A percentile compares a stretch with the other conserved stretches of the same genome.
These are phyloP conservation scores for Drosophila mojavensis DNA, from an alignment of 1,140 invertebrate genomes.

Conservation along the genomic window DNA sequence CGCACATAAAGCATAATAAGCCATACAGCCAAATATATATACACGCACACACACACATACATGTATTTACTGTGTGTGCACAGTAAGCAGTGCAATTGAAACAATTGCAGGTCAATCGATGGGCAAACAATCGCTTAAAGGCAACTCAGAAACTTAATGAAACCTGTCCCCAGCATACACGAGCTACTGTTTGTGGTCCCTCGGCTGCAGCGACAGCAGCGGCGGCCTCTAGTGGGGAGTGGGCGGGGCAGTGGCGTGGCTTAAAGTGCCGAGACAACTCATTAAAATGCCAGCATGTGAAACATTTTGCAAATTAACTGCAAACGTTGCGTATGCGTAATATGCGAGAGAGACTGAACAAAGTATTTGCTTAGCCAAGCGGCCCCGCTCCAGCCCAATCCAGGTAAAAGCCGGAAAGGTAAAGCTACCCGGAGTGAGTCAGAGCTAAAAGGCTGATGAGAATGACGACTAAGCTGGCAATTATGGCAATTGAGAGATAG, in stretches of 20 bases:
- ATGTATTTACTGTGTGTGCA: constrained; percentile 2
- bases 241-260: not conserved
- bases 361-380: constrained; percentile 68
- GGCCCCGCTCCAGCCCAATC: not conserved
- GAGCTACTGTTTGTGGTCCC: constrained; percentile 12
- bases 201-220: not conserved
- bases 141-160: constrained; percentile 50
- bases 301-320: constrained; percentile 81
- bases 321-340: constrained; percentile 73
- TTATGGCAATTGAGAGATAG: constrained; percentile 38
- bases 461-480: constrained; percentile 43
- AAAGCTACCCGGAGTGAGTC: not conserved
- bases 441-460: constrained; percentile 25
- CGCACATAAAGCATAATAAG: constrained; percentile 60
- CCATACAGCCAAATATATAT: constrained; percentile 20
- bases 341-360: constrained; percentile 45
- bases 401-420: not conserved
- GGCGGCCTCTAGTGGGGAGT: not conserved
- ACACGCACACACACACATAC: not conserved
- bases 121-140: constrained; percentile 42
- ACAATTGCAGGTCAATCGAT: constrained; percentile 57
- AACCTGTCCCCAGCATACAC: constrained; percentile 23
- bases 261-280: constrained; percentile 66
- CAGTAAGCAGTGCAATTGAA: constrained; percentile 22
- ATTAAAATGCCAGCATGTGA: constrained; percentile 72